Evolutionary conservation across 2,797 vertebrate genomes (phyloP), one percentile per base, ranked within the genome.

Genomic region (Thripadectes ignobilis): DNA sequence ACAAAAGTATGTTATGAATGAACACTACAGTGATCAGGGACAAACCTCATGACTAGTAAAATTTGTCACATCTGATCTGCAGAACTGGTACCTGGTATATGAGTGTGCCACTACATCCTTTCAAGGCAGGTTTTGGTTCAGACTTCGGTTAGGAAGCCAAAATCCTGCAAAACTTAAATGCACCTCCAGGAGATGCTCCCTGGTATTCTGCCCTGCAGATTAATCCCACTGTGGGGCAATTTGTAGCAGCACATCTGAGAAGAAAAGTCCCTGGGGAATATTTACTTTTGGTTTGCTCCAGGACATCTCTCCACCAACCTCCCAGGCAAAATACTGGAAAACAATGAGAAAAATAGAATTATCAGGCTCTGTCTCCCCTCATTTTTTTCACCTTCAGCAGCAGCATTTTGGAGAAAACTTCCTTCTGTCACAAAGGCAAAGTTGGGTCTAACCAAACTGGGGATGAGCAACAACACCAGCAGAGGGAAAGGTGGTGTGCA

Each of bases 371-470:
- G 10, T n/a, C 79, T 80, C 27, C 41, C 16, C 14, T 67, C 13
- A 5, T 26, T 75, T 89, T 61, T 65, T 2, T 84, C 67, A 82
- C 54, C 71, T 88, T 67, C 63, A 85, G 41, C 43, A 69, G 68
- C 57, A 75, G 45, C 69, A 95, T 89, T 97, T 93, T 93, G 68
- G 61, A 81, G 83, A 88, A 89, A 91, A 93, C 36, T 85, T 92
- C 78, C 62, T 72, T 22, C 72, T 88, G 54, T 59, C 22, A 77
- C 72, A 93, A 94, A 83, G 83, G 73, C 93, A 92, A 88, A 86
- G 63, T 61, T 41, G 72, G 62, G 85, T 92, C 89, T 92, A 93
- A 39, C 65, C 92, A 88, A 88, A 92, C 85, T 62, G 93, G 39
- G 72, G 75, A 45, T 27, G 15, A 77, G 72, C 62, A 46, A 75